Base-by-base conservation (phyloP, 2,797 vertebrate genomes). In the Mormyrops attenuatus region DNA sequence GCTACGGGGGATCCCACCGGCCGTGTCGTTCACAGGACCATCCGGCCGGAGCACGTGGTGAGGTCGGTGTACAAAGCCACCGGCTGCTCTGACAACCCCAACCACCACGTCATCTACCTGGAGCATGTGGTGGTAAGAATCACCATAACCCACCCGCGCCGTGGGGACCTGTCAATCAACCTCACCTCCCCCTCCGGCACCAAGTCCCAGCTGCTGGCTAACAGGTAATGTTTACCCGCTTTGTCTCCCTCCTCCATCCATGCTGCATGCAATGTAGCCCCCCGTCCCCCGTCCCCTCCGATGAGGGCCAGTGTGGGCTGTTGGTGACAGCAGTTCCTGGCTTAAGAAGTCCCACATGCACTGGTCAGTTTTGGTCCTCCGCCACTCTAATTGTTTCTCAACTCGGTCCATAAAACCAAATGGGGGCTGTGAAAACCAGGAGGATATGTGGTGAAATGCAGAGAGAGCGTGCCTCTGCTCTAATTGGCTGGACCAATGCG, bases 111-210 rank as follows among this genome's bases (percentile, higher is more conserved):
- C 91, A 99, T 98, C 94, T 99, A 98, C 94, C 93, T 99, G 94
- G 99, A 99, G 91, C 99, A 99, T 0, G 98, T 99, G 0, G 97
- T 99, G 0, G 98, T 99, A 17, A 97, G 98, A 20, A 97, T 99
- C 91, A 99, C 98, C 90, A 98, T 99, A 93, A 98, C 97, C 11
- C 99, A 99, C 90, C 98, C 98, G 73, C 96, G 99, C 55, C 96
- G 99, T 87, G 99, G 99, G 89, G 99, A 99, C 94, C 95, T 99
- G 94, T 98, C 99, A 85, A 99, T 99, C 95, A 99, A 99, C 93
- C 94, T 99, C 94, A 99, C 98, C 47, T 99, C 99, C 13, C 99
- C 99, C 89, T 99, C 98, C 11, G 99, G 99, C 94, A 99, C 99
- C 90, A 98, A 98, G 93, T 99, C 99, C 88, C 98, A 99, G 94